Base-by-base conservation (phyloP, 2,888 invertebrate genomes). In the Margaritifera margaritifera region DNA sequence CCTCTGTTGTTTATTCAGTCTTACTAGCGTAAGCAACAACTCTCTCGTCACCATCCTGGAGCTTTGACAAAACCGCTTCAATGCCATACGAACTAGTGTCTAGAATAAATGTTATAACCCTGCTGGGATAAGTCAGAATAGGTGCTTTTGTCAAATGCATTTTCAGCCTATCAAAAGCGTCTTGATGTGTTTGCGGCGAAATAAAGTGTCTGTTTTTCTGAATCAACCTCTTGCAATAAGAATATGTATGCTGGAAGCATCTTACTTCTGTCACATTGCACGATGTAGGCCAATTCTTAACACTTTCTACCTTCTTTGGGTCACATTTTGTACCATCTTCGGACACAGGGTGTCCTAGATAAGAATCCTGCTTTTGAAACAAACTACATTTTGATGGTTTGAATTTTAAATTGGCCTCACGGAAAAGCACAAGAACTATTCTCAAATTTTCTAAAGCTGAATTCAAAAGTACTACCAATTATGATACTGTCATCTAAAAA, bases 61-160 rank as follows among this genome's bases (percentile, higher is more conserved):
- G 54, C 31, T 73, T 67, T 0, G 65, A 70, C n/a, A 72, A 55
- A n/a, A 64, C 65, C 20, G 69, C 72, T 6, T 67, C 72, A n/a
- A 68, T 62, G 5, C 64, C 71, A 24, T 24, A n/a, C 6, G 25
- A 50, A n/a, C 51, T 61, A 51, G 71, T 66, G 19, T 74, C 71
- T 24, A 66, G 24, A 27, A 57, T 58, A 50, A 68, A 65, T 27
- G 22, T 19, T n/a, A 61, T 62, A 6, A n/a, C 20, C 22, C 11
- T 11, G 19, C 18, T 62, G 19, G 70, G 70, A 31, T 58, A 68
- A 6, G 19, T 22, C 4, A 68, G 50, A 6, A 68, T 8, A 11
- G 64, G 68, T 4, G 63, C 0, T 19, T n/a, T 27, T 22, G 55
- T 60, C 15, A 68, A 24, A 57, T 24, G 24, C 5, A 3, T 20